Base-by-base conservation (phyloP, 2,797 vertebrate genomes). In the Bovichtus variegatus region DNA sequence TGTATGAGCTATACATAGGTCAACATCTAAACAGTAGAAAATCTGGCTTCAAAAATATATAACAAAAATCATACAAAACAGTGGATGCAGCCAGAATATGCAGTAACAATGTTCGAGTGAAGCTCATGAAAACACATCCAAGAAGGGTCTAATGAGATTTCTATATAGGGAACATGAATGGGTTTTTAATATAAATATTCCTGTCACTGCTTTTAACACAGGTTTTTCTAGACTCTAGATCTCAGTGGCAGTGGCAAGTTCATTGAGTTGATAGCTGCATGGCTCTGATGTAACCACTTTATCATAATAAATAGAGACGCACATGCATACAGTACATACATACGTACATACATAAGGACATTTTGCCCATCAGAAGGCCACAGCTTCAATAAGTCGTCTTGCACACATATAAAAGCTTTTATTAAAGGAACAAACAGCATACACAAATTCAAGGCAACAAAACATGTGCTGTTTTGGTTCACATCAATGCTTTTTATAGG, bases 351-450 rank as follows among this genome's bases (percentile, higher is more conserved):
- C 29, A 31, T 7, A 34, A 31, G 50, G 23, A 18, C 7, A 51
- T 69, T 53, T 38, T 44, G 15, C 11, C 23, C 15, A 21, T 63
- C 64, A 62, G 77, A 80, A 75, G 64, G 49, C 0, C 51, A n/a
- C 11, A 47, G 69, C 38, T 67, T 73, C n/a, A 7, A 15, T 65
- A 71, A 13, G 46, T 62, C 7, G 21, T 21, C 9, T 65, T 25
- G 1, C 27, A 43, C 29, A 62, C 16, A 51, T 43, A 31, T 21
- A 72, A n/a, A 12, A n/a, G 6, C 13, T 58, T 57, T 6, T 29
- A 47, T 66, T 43, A 76, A 68, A 59, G 15, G 2, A 49, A 29
- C 13, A 43, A 15, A 65, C 40, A 54, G 16, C 18, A 41, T 23
- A 23, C 21, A 38, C 1, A 46, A 36, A 63, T 51, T 16, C 12